A percentile compares a stretch with the other conserved stretches of the same genome.
Conservation (phyloP, 2,797 vertebrate genomes). For the Cynopterus sphinx region DNA sequence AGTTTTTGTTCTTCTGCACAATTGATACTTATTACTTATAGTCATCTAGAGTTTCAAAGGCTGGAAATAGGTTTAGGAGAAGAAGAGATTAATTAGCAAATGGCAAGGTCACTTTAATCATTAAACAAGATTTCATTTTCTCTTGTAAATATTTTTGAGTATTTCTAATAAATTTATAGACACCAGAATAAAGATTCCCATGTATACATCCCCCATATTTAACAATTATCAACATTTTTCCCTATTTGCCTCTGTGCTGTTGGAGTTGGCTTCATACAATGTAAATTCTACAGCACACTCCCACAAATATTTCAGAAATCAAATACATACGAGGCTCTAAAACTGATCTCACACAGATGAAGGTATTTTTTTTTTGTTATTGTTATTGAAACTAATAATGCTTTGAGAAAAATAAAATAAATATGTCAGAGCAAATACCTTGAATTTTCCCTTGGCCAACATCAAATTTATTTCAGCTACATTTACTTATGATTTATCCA, state of each 20-base stretch:
- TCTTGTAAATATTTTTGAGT: neutral
- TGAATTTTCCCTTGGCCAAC: neutral
- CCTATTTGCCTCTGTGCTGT: neutral
- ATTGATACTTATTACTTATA: neutral
- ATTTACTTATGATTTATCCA: neutral
- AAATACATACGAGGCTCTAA: neutral
- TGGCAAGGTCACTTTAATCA: neutral
- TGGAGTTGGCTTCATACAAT: neutral
- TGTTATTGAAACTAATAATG: neutral
- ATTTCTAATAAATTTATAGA: neutral
- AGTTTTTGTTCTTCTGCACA: constrained; percentile 11
- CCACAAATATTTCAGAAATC: constrained; percentile 14
- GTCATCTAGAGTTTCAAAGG: neutral
- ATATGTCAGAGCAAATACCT: neutral
- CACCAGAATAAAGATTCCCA: neutral
- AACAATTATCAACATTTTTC: neutral
- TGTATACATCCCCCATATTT: neutral
- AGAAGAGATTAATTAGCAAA: neutral
- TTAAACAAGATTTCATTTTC: constrained; percentile 2
- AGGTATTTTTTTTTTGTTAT: neutral
- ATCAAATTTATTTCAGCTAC: neutral
- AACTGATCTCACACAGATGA: neutral
- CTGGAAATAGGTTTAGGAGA: neutral
- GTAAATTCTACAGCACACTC: neutral
- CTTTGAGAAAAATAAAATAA: constrained; percentile 21